Evolutionary conservation across 2,113 vertebrate genomes (phyloP).

Genomic region (Ciconia maguari): DNA sequence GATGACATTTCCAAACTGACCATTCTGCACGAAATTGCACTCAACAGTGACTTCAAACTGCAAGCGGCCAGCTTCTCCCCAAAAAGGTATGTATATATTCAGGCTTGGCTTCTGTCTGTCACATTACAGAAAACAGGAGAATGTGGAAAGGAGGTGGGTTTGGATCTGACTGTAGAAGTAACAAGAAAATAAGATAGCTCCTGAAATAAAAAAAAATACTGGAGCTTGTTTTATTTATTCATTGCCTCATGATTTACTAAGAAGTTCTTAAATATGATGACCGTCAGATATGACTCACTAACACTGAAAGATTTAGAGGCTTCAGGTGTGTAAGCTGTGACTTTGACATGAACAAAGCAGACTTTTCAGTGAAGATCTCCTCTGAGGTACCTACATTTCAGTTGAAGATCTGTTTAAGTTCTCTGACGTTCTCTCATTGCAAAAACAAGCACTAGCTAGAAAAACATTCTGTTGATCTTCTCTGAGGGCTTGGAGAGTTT

Average conservation of each 20-base stretch:
- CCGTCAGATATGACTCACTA: neutral
- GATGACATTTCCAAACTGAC: slow-evolving; percentile 64
- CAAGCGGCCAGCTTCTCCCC: slow-evolving; percentile 54
- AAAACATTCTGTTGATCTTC: neutral
- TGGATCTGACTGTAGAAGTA: neutral
- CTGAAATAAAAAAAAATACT: neutral
- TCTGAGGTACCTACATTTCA: neutral
- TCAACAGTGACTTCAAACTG: slow-evolving; percentile 60
- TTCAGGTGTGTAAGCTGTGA: neutral
- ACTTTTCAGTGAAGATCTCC: neutral
- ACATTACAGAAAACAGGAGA: neutral
- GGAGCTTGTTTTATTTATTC: neutral
- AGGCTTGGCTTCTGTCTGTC: neutral
- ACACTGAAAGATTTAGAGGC: neutral
- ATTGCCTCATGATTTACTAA: neutral
- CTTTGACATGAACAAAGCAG: neutral
- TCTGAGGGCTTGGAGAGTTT: neutral
- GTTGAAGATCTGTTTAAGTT: neutral
- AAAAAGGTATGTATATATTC: slow-evolving; percentile 12
- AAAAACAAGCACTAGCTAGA: neutral
- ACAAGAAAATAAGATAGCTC: neutral
- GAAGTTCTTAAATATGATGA: neutral
- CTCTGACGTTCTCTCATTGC: neutral
- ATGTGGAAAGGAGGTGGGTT: neutral
- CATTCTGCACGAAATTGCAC: slow-evolving; percentile 56